Evolutionary conservation across 2,888 invertebrate genomes (phyloP), one percentile per base, ranked within the genome.

Genomic region (Caenorhabditis parvicauda): DNA sequence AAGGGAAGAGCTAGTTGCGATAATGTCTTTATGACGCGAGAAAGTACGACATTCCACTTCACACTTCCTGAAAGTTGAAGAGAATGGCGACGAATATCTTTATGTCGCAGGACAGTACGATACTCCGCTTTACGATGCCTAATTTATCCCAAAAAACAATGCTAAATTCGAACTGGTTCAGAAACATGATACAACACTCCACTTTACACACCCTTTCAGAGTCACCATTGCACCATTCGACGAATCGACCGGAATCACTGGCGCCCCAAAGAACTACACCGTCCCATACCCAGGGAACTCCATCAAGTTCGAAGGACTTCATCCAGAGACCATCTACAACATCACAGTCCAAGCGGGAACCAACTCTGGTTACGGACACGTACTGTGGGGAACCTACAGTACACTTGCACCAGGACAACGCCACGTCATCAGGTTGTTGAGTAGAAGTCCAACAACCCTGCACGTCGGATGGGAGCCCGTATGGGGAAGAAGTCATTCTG

Each of bases 331-430:
- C 25, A 64, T 77, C 58, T 81, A 81, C 72, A 80, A 81, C 59
- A 81, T 81, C 65, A 82, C 81, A 5, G 81, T 81, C 0, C 78
- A 80, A 63, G 79, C 77, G n/a, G 81, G 77, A 21, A 81, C 81
- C 37, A 75, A 72, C 52, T 67, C 64, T 39, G 79, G 79, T 14
- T 79, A 79, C 62, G 79, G 79, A 43, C 67, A 59, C 39, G 66
- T 72, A 41, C 71, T 81, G n/a, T 81, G 81, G 81, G 81, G 81
- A 57, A 70, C 75, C 19, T 81, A 77, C 69, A 77, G 78, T 19
- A 81, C 81, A 6, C 67, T 81, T 27, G 72, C 77, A 9, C 63
- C 69, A n/a, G 81, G 79, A 42, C 69, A 75, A 52, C 62, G 68
- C 17, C 79, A 80, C 60, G 74, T 81, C 41, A 68, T 81, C 25